Percentiles rank a stretch among this genome's conserved stretches.
Conservation (phyloP, 1,140 invertebrate genomes). For the Calephelis virginiensis region DNA sequence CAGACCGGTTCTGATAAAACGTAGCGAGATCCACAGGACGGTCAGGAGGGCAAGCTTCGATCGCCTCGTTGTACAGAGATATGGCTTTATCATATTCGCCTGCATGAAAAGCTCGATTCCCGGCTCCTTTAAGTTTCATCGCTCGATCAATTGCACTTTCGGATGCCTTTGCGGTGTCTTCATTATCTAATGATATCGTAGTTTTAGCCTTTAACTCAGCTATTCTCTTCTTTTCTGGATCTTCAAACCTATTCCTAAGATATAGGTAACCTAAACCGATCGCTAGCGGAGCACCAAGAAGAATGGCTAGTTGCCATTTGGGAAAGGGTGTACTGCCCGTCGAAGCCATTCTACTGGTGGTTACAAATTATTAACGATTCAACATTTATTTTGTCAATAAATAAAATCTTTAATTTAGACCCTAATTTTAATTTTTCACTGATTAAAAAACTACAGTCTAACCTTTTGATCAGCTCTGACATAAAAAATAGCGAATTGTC, state of each 20-base stretch:
- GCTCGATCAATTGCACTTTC: slow-evolving; percentile 85
- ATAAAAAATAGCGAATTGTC: slow-evolving; percentile 1
- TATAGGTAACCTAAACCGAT: slow-evolving; percentile 91
- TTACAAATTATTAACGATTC: slow-evolving; percentile 45
- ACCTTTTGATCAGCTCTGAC: slow-evolving; percentile 7
- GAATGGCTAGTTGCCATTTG: slow-evolving; percentile 87
- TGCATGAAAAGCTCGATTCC: slow-evolving; percentile 92
- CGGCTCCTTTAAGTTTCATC: slow-evolving; percentile 88
- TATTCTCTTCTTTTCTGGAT: slow-evolving; percentile 77
- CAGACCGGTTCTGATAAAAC: slow-evolving; percentile 97
- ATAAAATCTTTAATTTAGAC: slow-evolving; percentile 4
- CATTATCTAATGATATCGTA: slow-evolving; percentile 77
- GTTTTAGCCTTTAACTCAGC: slow-evolving; percentile 77
- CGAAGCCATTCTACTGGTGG: slow-evolving; percentile 60
- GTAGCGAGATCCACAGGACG: slow-evolving; percentile 88
- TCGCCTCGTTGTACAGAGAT: slow-evolving; percentile 91
- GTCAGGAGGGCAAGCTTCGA: slow-evolving; percentile 88
- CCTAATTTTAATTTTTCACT: slow-evolving; percentile 6
- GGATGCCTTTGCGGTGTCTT: slow-evolving; percentile 62
- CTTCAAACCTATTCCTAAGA: slow-evolving; percentile 80
- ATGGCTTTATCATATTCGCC: slow-evolving; percentile 94
- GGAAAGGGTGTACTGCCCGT: slow-evolving; percentile 74
- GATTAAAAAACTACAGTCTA: slow-evolving; percentile 3
- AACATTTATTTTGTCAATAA: slow-evolving; percentile 58
- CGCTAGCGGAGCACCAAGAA: slow-evolving; percentile 88